Evolutionary conservation across 2,888 invertebrate species (phyloP), one percentile per base, ranked within the genome.

Genomic region (Nemapogon koenigi): DNA sequence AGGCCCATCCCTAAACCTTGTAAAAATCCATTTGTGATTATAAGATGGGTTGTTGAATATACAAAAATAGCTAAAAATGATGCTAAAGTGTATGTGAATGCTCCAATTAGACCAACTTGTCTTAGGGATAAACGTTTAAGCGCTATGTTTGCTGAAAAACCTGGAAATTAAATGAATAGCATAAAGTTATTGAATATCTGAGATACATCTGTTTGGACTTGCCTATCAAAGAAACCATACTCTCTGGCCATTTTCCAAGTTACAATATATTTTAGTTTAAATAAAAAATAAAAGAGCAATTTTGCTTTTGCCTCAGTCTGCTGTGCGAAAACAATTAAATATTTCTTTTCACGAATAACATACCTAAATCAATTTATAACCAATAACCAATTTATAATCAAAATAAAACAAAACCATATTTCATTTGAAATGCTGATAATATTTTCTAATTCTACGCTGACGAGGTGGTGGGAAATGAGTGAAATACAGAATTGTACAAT

Each of bases 1-100:
- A 90, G 57, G 0, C 90, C 90, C 57, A 88, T 83, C 38, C 88
- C 89, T 16, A 78, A 50, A 49, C 85, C 85, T 65, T 84, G 85
- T 4, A 87, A 58, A 42, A 88, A 59, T 39, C 87, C 85, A 62
- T 84, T 88, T 15, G 86, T 81, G 40, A 87, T 51, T 29, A 86
- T 76, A 49, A 90, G 62, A 48, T 88, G 84, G 37, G 79, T 67
- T 27, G 88, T 81, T 8, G 83, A 82, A 2, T 65, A 78, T 1
- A 85, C 85, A 49, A 88, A 88, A 40, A 85, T 81, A 13, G 84
- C 81, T 41, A 83, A 51, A 25, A 86, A 76, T 37, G 85, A 83
- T 22, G 89, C 87, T 18, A 83, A 37, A 8, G 83, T 81, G 49
- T 84, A 89, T 16, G 87, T 64, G 8, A 81, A 49, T 1, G 86